Conservation (phyloP, 92 coral and sea anemone species). For the Paramuricea clavata region DNA sequence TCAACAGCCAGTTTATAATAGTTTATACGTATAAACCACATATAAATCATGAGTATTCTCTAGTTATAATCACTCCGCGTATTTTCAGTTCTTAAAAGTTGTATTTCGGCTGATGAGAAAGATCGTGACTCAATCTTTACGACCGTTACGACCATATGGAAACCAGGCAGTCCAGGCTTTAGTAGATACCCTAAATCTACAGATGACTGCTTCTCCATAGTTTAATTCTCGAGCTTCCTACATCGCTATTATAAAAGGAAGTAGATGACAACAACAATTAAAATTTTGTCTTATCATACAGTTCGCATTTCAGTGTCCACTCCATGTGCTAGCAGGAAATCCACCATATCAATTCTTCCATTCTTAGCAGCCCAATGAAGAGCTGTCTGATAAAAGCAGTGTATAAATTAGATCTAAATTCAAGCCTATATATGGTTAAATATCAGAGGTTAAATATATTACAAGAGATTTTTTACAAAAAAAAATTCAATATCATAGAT, state of each 20-base stretch:
- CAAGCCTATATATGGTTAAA: neutral
- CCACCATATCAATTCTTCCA: conserved; percentile 79
- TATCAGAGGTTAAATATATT: neutral
- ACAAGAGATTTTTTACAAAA: neutral
- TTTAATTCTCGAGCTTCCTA: neutral
- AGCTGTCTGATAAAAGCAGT: conserved; percentile 75
- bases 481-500: no score
- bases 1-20: no score
- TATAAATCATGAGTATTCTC: no score
- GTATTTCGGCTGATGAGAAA: no score
- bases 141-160: no score
- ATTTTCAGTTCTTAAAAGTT: no score
- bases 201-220: no score
- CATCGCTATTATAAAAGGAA: neutral
- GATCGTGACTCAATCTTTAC: no score
- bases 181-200: no score
- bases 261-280: neutral
- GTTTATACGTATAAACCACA: no score
- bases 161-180: no score
- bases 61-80: no score
- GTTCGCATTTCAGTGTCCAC: conserved; percentile 82
- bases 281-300: conserved; percentile 50
- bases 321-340: conserved; percentile 75
- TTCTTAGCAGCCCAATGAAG: conserved; percentile 99
- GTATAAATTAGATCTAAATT: neutral